Evolutionary conservation across 2,113 vertebrate genomes (phyloP).

Genomic region (Oreochromis niloticus): DNA sequence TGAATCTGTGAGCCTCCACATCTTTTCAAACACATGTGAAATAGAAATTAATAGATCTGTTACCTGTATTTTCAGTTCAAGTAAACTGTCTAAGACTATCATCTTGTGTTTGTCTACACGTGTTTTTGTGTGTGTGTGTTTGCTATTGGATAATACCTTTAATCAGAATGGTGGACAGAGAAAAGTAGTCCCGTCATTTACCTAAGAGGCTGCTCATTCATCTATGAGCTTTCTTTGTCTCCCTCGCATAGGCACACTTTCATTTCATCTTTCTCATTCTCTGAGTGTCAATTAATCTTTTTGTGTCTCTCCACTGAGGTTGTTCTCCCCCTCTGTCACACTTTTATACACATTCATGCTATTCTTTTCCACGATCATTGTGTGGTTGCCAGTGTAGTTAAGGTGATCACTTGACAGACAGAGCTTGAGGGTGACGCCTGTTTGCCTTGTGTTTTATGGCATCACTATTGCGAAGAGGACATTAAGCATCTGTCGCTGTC

Average conservation of each 20-base stretch:
- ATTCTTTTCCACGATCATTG: constrained; percentile 11
- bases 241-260: constrained; percentile 20
- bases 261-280: constrained; percentile 38
- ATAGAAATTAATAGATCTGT: neutral
- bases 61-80: neutral
- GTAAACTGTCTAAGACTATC: neutral
- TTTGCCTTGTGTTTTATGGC: constrained; percentile 68
- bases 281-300: constrained; percentile 55
- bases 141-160: constrained; percentile 10
- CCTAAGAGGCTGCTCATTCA: constrained; percentile 50
- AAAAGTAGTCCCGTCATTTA: constrained; percentile 38
- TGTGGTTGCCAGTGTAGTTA: constrained; percentile 55
- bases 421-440: constrained; percentile 58
- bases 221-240: constrained; percentile 13
- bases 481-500: constrained; percentile 66
- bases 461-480: constrained; percentile 61
- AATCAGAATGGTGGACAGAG: constrained; percentile 39
- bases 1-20: neutral
- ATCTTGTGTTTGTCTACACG: neutral
- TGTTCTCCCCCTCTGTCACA: neutral
- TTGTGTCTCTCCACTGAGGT: constrained; percentile 25
- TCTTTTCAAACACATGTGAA: neutral
- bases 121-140: neutral
- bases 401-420: constrained; percentile 63
- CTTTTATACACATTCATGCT: neutral